Percentiles rank a stretch among this genome's conserved stretches.
These are phyloP conservation scores for Psittacula echo DNA, from an alignment of 2,797 vertebrate species.

Conservation along the genomic window DNA sequence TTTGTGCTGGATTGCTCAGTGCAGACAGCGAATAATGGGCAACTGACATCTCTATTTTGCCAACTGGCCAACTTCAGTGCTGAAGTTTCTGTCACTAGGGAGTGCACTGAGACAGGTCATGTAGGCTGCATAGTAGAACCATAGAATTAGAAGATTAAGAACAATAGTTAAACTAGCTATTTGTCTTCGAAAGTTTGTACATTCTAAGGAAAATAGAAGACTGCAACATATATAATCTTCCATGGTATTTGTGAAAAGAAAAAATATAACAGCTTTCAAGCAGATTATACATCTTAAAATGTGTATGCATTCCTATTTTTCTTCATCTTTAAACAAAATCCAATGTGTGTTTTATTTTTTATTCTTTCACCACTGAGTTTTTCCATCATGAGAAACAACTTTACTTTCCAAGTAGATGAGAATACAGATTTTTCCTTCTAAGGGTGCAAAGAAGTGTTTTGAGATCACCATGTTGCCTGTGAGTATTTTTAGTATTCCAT, in stretches of 20 bases:
- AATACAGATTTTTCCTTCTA: not conserved
- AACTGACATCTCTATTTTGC: not conserved
- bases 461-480: rapidly evolving
- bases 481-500: not conserved
- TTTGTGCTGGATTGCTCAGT: not conserved
- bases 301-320: not conserved
- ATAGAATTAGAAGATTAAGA: not conserved
- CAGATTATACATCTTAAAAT: not conserved
- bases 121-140: not conserved
- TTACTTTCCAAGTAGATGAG: not conserved
- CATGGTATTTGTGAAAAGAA: not conserved
- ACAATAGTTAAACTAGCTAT: not conserved
- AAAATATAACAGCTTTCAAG: not conserved
- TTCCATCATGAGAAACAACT: not conserved
- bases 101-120: not conserved
- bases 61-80: not conserved
- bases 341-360: not conserved
- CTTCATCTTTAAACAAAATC: not conserved
- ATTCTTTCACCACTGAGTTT: not conserved
- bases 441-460: not conserved
- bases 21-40: not conserved
- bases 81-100: not conserved
- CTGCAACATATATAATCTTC: not conserved
- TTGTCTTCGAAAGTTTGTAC: not conserved
- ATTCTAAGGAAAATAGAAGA: not conserved